A percentile compares a stretch with the other conserved stretches of the same genome.
Conservation (phyloP, 2,113 vertebrate genomes). For the Misgurnus mizolepis region DNA sequence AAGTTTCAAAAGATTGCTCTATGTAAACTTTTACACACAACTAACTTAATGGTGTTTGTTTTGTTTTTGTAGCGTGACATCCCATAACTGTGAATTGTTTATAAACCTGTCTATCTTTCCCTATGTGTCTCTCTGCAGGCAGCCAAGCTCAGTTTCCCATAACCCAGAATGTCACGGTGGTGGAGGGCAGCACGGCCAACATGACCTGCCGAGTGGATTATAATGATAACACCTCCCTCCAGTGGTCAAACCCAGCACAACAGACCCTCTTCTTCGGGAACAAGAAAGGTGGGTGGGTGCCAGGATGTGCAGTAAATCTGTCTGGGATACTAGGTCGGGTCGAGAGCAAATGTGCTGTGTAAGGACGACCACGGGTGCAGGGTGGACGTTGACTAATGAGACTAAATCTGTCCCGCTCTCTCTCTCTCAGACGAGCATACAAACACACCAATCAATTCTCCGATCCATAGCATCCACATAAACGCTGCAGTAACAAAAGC, state of each 20-base stretch:
- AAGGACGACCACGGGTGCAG: slow-evolving; percentile 4
- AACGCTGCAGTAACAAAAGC: slow-evolving; percentile 25
- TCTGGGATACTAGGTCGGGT: slow-evolving; percentile 33
- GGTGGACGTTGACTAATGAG: slow-evolving; percentile 20
- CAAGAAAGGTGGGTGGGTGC: slow-evolving; percentile 91
- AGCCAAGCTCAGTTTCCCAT: slow-evolving; percentile 93
- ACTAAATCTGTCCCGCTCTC: not conserved
- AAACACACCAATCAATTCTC: slow-evolving; percentile 29
- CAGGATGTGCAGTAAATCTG: slow-evolving; percentile 13
- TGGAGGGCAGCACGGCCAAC: slow-evolving; percentile 92
- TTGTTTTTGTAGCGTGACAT: no score
- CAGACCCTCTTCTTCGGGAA: slow-evolving; percentile 98
- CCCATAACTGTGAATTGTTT: not conserved
- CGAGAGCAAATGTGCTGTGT: slow-evolving; percentile 18
- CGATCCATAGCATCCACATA: slow-evolving; percentile 27
- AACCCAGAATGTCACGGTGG: slow-evolving; percentile 94
- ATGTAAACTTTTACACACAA: no score
- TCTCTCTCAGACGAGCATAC: not conserved
- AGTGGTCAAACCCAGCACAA: slow-evolving; percentile 99
- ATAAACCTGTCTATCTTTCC: not conserved
- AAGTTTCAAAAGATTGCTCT: no score
- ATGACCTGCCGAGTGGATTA: slow-evolving; percentile 99
- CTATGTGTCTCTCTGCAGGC: slow-evolving; percentile 70
- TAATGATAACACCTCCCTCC: slow-evolving; percentile 99
- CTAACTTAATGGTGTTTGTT: no score